phyloP scores from a whole-genome alignment of 2,888 invertebrate species.

The Tetragnatha montana region DNA sequence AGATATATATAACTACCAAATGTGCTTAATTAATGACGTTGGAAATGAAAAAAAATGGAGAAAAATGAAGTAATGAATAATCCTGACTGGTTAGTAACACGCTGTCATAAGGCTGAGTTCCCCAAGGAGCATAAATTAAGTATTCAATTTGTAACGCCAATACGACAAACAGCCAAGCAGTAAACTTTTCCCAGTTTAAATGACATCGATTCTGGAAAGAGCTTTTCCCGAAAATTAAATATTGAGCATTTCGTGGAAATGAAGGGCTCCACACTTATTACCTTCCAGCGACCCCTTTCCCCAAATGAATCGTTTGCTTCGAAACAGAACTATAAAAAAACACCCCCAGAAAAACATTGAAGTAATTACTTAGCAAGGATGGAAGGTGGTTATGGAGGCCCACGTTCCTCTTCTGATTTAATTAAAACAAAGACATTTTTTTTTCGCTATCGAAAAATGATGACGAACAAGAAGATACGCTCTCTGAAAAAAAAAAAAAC shows the following conservation, averaged over 20 bases:
- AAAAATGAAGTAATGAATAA: too few relatives aligned
- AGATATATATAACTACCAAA: too few relatives aligned
- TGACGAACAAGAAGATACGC: background rate
- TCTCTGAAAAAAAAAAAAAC: background rate
- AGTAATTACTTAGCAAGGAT: conserved; percentile 28
- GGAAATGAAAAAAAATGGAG: too few relatives aligned
- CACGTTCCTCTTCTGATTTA: conserved; percentile 16
- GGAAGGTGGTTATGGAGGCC: background rate
- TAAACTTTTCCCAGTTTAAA: background rate
- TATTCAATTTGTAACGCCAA: background rate
- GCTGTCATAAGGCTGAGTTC: background rate
- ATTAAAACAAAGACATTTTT: conserved; percentile 53
- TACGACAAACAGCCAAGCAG: background rate
- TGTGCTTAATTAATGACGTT: too few relatives aligned
- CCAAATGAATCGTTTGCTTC: conserved; percentile 22
- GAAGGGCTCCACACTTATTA: conserved; percentile 17
- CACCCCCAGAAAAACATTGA: conserved; percentile 23
- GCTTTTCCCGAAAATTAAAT: conserved; percentile 34
- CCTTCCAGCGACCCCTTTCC: background rate
- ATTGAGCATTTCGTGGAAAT: conserved; percentile 5
- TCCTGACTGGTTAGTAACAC: too few relatives aligned
- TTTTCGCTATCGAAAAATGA: conserved; percentile 30
- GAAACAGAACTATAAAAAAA: conserved; percentile 3
- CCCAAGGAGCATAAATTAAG: background rate
- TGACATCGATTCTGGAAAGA: background rate